Evolutionary conservation across 2,113 vertebrate genomes (phyloP).

Genomic region (Rhegmatorhina hoffmannsi): DNA sequence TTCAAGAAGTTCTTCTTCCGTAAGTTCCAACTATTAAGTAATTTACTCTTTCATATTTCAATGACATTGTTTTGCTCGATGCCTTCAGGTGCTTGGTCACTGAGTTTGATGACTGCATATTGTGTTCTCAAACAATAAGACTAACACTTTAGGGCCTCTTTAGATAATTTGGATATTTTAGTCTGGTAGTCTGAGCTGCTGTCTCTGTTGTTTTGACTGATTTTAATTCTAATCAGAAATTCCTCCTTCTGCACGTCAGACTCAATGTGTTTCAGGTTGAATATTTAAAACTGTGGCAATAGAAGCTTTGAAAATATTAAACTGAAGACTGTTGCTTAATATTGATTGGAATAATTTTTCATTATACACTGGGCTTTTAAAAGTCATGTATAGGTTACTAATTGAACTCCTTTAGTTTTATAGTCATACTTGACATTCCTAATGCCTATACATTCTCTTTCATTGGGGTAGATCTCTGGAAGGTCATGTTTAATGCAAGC

Average conservation of each 20-base stretch:
- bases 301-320: background rate
- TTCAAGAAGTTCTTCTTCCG: constrained; percentile 93
- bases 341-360: background rate
- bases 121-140: background rate
- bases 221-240: background rate
- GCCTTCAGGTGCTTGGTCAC: background rate
- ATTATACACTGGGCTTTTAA: background rate
- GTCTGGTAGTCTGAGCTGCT: background rate
- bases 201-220: background rate
- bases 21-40: constrained; percentile 71
- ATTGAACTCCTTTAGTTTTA: background rate
- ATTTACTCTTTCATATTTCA: background rate
- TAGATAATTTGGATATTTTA: background rate
- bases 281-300: background rate
- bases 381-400: background rate
- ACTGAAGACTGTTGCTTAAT: background rate
- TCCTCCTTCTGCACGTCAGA: background rate
- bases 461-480: background rate
- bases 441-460: background rate
- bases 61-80: background rate
- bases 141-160: background rate
- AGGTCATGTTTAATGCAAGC: background rate
- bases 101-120: background rate
- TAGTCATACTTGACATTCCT: background rate
- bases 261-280: background rate